Evolutionary conservation across 1,140 invertebrate species (phyloP).

Genomic region (Laupala kohalensis): DNA sequence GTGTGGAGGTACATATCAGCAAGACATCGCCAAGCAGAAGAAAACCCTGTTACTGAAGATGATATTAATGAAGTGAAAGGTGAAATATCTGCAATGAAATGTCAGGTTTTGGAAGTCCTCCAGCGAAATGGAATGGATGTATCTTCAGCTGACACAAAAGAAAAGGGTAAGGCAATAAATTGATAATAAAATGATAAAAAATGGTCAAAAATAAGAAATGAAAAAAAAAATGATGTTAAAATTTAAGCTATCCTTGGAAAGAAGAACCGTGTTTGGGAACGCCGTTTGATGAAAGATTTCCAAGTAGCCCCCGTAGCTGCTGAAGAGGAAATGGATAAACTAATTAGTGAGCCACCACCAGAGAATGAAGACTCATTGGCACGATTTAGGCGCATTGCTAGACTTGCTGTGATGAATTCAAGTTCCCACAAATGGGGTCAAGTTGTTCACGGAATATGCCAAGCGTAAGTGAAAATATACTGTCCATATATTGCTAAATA

Average conservation of each 20-base stretch:
- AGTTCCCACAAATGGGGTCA: slow-evolving; percentile 54
- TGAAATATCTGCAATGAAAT: slow-evolving; percentile 67
- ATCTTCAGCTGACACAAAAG: slow-evolving; percentile 23
- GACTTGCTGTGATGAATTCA: slow-evolving; percentile 49
- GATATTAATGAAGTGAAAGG: slow-evolving; percentile 86
- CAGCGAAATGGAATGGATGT: slow-evolving; percentile 66
- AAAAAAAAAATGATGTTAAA: background rate
- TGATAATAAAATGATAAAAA: background rate
- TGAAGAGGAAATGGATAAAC: slow-evolving; percentile 29
- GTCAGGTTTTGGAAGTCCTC: slow-evolving; percentile 74
- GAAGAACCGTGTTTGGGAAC: slow-evolving; percentile 67
- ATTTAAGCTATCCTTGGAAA: slow-evolving; percentile 47
- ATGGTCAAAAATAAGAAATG: background rate
- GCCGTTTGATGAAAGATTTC: slow-evolving; percentile 73
- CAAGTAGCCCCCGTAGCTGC: slow-evolving; percentile 56
- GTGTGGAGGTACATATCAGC: slow-evolving; percentile 74
- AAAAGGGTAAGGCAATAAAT: slow-evolving; percentile 7
- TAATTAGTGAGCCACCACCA: slow-evolving; percentile 31
- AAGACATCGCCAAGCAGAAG: slow-evolving; percentile 59
- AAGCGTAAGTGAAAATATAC: slow-evolving; percentile 32
- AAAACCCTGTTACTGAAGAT: slow-evolving; percentile 73
- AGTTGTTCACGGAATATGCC: slow-evolving; percentile 42
- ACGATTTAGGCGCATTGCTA: slow-evolving; percentile 57
- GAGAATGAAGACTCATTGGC: slow-evolving; percentile 47
- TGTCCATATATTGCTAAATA: background rate